phyloP scores from a whole-genome alignment of 2,888 invertebrate species.

The Exephanes ischioxanthus region DNA sequence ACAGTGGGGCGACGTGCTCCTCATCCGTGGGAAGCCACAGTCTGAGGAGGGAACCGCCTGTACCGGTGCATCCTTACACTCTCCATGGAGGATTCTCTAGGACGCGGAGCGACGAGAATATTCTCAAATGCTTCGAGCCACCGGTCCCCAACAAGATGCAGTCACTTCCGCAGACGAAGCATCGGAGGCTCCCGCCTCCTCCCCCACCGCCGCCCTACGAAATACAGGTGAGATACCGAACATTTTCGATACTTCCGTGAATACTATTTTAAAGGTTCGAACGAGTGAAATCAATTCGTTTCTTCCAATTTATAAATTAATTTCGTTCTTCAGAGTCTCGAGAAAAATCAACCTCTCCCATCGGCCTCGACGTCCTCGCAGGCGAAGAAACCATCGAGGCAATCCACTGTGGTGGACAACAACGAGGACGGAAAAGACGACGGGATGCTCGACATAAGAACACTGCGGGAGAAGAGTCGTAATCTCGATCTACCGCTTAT shows the following conservation, averaged over 20 bases:
- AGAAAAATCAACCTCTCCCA: conserved; percentile 81
- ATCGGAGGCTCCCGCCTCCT: conserved; percentile 86
- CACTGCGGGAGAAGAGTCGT: conserved; percentile 94
- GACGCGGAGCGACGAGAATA: conserved; percentile 93
- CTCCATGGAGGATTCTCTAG: conserved; percentile 84
- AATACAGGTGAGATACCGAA: conserved; percentile 80
- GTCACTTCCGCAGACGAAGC: conserved; percentile 84
- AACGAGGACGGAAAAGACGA: conserved; percentile 74
- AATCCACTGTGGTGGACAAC: conserved; percentile 68
- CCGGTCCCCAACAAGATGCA: conserved; percentile 75
- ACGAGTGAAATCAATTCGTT: neutral
- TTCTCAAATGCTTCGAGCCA: conserved; percentile 89
- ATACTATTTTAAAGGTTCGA: no score
- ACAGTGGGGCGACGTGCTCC: conserved; percentile 84
- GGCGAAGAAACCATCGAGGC: conserved; percentile 67
- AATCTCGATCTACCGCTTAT: conserved; percentile 96
- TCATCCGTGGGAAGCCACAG: conserved; percentile 84
- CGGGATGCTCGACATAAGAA: conserved; percentile 90
- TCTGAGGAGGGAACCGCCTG: conserved; percentile 82
- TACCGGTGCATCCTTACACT: conserved; percentile 80
- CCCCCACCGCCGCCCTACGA: conserved; percentile 87
- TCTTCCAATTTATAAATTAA: neutral
- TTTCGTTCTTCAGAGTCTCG: conserved; percentile 76
- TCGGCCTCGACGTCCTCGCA: conserved; percentile 74
- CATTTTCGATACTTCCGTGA: neutral